phyloP scores from a whole-genome alignment of 1,140 invertebrate species.

The Paraescarpia echinospica region DNA sequence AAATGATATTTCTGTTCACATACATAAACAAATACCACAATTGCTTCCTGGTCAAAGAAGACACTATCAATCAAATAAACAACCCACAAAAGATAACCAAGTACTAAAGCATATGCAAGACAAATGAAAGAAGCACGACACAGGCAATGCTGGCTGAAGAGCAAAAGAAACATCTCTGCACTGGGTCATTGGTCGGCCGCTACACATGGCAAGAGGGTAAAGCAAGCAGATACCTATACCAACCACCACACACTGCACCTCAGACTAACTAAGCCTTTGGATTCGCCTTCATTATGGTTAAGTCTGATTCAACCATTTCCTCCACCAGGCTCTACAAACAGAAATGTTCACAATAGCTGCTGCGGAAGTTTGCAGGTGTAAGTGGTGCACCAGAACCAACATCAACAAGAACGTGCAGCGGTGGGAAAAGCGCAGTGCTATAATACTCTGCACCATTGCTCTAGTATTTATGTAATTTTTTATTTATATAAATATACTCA shows the following conservation, averaged over 20 bases:
- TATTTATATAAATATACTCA: background rate
- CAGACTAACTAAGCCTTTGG: slow-evolving; percentile 61
- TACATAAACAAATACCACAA: background rate
- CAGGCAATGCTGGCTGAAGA: background rate
- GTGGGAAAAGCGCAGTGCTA: too few relatives aligned
- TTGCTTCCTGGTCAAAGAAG: background rate
- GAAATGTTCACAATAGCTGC: slow-evolving; percentile 22
- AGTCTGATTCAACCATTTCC: slow-evolving; percentile 95
- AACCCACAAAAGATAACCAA: background rate
- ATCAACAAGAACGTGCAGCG: background rate
- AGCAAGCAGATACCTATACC: slow-evolving; percentile 3
- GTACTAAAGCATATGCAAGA: background rate
- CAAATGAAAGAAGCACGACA: background rate
- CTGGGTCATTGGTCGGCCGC: background rate
- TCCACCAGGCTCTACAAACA: slow-evolving; percentile 76
- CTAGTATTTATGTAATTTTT: background rate
- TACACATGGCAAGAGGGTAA: background rate
- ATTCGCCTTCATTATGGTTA: slow-evolving; percentile 88
- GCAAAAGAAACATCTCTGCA: background rate
- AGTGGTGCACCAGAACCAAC: background rate
- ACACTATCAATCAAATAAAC: background rate
- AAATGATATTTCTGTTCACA: background rate
- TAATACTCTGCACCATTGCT: background rate
- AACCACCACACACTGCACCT: background rate
- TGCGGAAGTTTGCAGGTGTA: background rate